Percentiles rank a stretch among this genome's conserved stretches.
Evolutionary conservation across 2,113 vertebrate species (phyloP).

Genomic region (Mustelus asterias): DNA sequence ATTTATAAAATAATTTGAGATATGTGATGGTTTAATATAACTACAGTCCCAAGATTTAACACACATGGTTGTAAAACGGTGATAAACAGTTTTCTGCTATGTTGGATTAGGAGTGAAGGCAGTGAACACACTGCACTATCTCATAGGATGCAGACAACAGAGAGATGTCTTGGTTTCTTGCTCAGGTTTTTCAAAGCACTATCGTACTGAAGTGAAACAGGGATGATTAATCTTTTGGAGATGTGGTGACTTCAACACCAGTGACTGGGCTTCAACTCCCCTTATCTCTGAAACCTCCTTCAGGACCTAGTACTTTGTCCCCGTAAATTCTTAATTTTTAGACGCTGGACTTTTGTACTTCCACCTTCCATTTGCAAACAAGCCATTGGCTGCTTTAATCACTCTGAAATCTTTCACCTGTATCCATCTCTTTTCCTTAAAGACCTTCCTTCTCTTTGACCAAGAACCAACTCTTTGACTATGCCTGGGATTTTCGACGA

Average conservation of each 20-base stretch:
- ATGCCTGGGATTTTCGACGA: no score
- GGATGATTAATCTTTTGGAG: neutral
- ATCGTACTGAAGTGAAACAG: neutral
- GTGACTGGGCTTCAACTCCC: neutral
- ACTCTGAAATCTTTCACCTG: neutral
- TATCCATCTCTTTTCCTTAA: neutral
- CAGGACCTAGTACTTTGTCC: neutral
- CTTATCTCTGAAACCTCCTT: neutral
- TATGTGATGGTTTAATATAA: neutral
- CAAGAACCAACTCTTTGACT: neutral
- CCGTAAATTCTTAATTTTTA: neutral
- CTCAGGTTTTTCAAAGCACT: neutral
- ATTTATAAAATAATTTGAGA: neutral
- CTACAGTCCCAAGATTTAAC: neutral
- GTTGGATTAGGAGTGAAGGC: neutral
- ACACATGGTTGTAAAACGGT: neutral
- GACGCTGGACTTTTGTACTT: neutral
- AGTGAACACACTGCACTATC: no score
- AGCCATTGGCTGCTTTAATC: neutral
- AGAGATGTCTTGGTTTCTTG: neutral
- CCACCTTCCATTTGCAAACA: neutral
- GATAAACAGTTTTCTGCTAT: neutral
- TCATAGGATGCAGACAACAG: neutral
- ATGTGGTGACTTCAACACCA: neutral
- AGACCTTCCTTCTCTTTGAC: conserved; percentile 1